These are phyloP conservation scores for Pachycephala philippinensis DNA, from an alignment of 2,113 vertebrate species.

Conservation along the genomic window DNA sequence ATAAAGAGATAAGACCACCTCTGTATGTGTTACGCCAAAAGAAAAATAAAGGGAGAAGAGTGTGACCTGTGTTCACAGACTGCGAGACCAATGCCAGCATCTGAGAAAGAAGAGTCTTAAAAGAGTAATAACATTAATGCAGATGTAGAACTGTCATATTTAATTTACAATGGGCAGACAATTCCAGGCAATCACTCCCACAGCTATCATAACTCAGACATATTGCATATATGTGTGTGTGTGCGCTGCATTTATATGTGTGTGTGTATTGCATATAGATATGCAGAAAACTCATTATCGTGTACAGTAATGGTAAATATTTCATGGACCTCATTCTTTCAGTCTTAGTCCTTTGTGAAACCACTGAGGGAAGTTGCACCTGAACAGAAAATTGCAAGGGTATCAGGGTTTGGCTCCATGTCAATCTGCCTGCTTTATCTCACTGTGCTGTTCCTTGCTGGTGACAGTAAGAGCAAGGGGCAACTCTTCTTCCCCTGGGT, in stretches of 20 bases:
- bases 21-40: not conserved
- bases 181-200: slow-evolving; percentile 59
- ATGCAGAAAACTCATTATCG: not conserved
- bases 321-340: slow-evolving; percentile 18
- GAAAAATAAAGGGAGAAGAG: not conserved
- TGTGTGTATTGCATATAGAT: slow-evolving; percentile 44
- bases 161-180: slow-evolving; percentile 48
- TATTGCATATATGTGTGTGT: not conserved
- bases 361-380: not conserved
- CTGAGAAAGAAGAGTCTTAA: slow-evolving; percentile 9
- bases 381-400: not conserved
- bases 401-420: not conserved
- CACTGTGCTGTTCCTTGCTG: not conserved
- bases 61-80: not conserved
- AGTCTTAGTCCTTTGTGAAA: not conserved
- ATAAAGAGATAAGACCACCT: not conserved
- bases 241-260: not conserved
- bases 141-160: slow-evolving; percentile 55
- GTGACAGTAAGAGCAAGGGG: not conserved
- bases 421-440: not conserved
- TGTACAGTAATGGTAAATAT: slow-evolving; percentile 33
- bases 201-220: slow-evolving; percentile 41
- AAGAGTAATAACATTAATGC: slow-evolving; percentile 51
- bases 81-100: not conserved
- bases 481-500: accelerated